phyloP scores from a whole-genome alignment of 1,140 invertebrate genomes.

The Palaemon carinicauda region DNA sequence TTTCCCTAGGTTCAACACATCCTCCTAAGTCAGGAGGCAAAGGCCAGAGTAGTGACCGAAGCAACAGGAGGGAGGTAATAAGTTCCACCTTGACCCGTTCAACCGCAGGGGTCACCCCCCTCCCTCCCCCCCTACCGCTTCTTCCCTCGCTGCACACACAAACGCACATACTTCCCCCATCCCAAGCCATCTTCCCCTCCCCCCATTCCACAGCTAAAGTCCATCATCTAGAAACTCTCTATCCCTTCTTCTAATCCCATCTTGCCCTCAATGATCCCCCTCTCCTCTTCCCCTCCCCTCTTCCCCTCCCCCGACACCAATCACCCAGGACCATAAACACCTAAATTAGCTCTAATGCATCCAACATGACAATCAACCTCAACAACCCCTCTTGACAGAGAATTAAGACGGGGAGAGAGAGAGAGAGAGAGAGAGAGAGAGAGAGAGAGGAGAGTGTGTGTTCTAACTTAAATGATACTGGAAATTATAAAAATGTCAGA shows the following conservation, averaged over 20 bases:
- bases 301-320: background rate
- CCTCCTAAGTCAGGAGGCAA: background rate
- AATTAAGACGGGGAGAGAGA: too few species aligned
- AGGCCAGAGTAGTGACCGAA: constrained; percentile 38
- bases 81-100: constrained; percentile 55
- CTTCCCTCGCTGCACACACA: background rate
- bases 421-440: too few species aligned
- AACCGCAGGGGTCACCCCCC: constrained; percentile 52
- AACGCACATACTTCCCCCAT: background rate
- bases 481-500: too few species aligned
- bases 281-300: background rate
- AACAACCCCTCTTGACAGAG: too few species aligned
- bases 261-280: background rate
- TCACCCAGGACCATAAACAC: background rate
- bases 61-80: constrained; percentile 51
- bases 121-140: background rate
- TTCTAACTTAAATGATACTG: too few species aligned
- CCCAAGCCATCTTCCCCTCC: background rate
- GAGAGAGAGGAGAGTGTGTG: too few species aligned
- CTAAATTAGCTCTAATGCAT: background rate
- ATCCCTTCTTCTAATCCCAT: background rate
- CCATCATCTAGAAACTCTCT: background rate
- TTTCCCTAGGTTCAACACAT: background rate
- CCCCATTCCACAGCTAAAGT: background rate
- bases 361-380: too few species aligned